Base-by-base conservation (phyloP, 2,797 vertebrate species). In the Babyrousa celebensis region DNA sequence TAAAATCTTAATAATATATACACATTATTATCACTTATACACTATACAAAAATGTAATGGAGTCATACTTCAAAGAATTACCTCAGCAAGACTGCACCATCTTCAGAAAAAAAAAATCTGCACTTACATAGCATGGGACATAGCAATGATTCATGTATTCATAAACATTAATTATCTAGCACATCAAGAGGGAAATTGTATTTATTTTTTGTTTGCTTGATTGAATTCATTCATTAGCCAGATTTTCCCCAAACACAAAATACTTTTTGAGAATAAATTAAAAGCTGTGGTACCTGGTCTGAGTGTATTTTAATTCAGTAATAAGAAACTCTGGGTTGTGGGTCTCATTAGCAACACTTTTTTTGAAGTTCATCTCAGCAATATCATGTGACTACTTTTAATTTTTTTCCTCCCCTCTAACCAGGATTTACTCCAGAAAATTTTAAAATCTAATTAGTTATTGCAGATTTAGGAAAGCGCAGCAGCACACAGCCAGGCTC, bases 161-260 rank as follows among this genome's bases (percentile, higher is more conserved):
- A 93, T 86, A 93, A 94, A 52, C 70, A 84, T 67, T 93, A 96
- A 97, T 97, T 96, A 94, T 77, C 60, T n/a, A 63, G 43, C 62
- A 92, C 25, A 96, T 71, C 74, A 87, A 95, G 68, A 96, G 68
- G 75, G 36, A 96, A 91, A 91, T 83, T 87, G 14, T 95, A 90
- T 85, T 94, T 93, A 90, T 71, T 96, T 98, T 88, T 90, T 88
- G 12, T 88, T 95, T 96, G 63, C 80, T 92, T 97, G 88, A 96
- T 85, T 97, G 78, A 91, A 91, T 96, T 96, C 68, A 71, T 82
- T 95, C 96, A 97, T 95, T 94, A 96, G 72, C 10, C 40, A 96
- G 63, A 94, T 82, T 93, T 95, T 90, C 63, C 92, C 94, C 65
- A 95, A 95, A 88, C 67, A 74, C 52, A 67, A 90, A 96, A 93